phyloP scores from a whole-genome alignment of 2,888 invertebrate genomes.

The Plagodis pulveraria region DNA sequence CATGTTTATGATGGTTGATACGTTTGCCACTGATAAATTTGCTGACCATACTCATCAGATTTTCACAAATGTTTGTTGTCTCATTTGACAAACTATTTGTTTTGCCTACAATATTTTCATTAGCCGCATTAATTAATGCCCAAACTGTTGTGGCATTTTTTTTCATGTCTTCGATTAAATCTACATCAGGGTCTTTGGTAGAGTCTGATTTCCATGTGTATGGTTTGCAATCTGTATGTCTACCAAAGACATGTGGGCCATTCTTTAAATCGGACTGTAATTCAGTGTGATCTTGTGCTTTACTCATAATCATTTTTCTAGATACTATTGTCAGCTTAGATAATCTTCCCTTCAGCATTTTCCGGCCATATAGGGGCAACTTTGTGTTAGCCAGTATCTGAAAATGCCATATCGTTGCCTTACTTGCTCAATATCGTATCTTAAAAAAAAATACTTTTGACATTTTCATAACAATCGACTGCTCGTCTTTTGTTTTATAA shows the following conservation, averaged over 20 bases:
- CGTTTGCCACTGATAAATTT: slow-evolving; percentile 4
- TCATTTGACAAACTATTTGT: slow-evolving; percentile 3
- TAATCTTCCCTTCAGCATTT: slow-evolving; percentile 10
- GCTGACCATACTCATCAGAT: slow-evolving; percentile 1
- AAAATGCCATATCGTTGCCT: too few species aligned
- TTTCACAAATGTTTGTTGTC: slow-evolving; percentile 2
- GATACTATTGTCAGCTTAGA: slow-evolving; percentile 8
- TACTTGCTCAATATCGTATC: too few species aligned
- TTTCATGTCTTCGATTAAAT: not conserved
- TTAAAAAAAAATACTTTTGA: too few species aligned
- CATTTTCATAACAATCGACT: too few species aligned
- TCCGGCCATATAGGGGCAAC: slow-evolving; percentile 11
- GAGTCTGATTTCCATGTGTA: not conserved
- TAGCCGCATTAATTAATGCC: slow-evolving; percentile 2
- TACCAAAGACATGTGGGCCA: slow-evolving; percentile 10
- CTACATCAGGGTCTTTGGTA: not conserved
- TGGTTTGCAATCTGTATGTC: not conserved
- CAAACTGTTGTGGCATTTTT: slow-evolving; percentile 3
- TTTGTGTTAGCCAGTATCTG: slow-evolving; percentile 17
- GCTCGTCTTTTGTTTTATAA: too few species aligned
- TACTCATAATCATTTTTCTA: slow-evolving; percentile 5
- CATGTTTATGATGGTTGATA: slow-evolving; percentile 1
- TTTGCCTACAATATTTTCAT: not conserved
- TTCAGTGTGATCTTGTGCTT: not conserved
- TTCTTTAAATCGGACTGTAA: slow-evolving; percentile 7